These are phyloP conservation scores for Oenanthe oenanthe DNA, from an alignment of 2,113 vertebrate genomes.

Conservation along the genomic window DNA sequence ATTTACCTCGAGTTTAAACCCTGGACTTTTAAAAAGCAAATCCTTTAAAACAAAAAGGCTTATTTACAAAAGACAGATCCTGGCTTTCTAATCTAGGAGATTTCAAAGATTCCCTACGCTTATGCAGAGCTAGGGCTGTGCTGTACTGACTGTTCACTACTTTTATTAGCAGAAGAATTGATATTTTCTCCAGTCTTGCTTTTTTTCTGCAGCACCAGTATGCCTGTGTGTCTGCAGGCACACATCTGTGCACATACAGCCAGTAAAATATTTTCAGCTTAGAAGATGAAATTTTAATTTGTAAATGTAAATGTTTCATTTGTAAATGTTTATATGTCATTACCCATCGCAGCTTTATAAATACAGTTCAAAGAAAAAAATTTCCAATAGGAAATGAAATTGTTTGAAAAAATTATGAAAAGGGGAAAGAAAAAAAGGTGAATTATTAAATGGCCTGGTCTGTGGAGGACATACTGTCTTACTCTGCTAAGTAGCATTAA, in stretches of 20 bases:
- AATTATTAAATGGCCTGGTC: neutral
- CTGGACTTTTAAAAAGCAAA: neutral
- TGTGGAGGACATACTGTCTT: neutral
- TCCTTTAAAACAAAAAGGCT: neutral
- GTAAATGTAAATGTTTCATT: neutral
- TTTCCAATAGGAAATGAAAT: conserved; percentile 32
- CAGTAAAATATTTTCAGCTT: neutral
- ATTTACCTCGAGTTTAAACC: neutral
- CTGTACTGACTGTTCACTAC: neutral
- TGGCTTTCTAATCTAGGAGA: neutral
- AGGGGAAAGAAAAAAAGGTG: neutral
- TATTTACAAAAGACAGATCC: neutral
- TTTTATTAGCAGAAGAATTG: neutral
- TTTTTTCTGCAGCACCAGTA: neutral
- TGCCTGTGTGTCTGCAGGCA: neutral
- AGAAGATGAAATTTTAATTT: conserved; percentile 23
- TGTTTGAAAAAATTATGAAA: conserved; percentile 14
- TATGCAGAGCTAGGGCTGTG: neutral
- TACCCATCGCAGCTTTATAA: neutral
- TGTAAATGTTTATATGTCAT: neutral
- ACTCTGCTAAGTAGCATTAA: neutral
- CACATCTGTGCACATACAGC: neutral
- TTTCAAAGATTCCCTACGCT: neutral
- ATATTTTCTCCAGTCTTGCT: neutral
- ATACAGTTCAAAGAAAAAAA: conserved; percentile 19